These are phyloP conservation scores for Rostratula benghalensis DNA, from an alignment of 2,113 vertebrate genomes.

Conservation along the genomic window DNA sequence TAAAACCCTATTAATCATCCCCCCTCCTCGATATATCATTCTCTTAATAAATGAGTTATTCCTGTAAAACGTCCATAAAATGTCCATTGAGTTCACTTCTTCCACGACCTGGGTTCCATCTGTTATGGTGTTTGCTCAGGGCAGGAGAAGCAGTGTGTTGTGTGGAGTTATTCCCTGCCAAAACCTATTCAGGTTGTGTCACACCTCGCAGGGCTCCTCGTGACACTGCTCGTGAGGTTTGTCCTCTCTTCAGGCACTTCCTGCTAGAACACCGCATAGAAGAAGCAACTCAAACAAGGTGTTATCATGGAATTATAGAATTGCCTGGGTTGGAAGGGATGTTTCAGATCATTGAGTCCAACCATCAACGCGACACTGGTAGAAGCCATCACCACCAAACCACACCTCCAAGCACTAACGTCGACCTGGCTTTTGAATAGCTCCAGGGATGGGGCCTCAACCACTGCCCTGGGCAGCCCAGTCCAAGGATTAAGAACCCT, in stretches of 20 bases:
- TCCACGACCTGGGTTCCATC: background rate
- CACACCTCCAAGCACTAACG: no score
- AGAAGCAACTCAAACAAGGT: rapidly evolving
- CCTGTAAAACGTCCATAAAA: background rate
- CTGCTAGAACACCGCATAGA: background rate
- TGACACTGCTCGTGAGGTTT: background rate
- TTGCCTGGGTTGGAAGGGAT: no score
- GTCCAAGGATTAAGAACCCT: no score
- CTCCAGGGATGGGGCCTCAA: no score
- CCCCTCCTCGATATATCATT: rapidly evolving
- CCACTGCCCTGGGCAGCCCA: no score
- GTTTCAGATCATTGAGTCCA: no score
- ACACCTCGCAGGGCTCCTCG: background rate
- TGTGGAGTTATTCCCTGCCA: background rate
- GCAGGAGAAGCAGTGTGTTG: background rate
- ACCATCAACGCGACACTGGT: no score
- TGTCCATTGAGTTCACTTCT: background rate
- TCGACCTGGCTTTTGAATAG: no score
- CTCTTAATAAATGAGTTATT: background rate
- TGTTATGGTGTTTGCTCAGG: background rate
- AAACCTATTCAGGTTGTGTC: background rate
- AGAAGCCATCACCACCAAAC: no score
- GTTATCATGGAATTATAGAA: no score
- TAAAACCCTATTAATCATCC: background rate
- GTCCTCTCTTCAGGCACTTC: background rate